Base-by-base conservation (phyloP, 2,113 vertebrate genomes). In the Festucalex cinctus region DNA sequence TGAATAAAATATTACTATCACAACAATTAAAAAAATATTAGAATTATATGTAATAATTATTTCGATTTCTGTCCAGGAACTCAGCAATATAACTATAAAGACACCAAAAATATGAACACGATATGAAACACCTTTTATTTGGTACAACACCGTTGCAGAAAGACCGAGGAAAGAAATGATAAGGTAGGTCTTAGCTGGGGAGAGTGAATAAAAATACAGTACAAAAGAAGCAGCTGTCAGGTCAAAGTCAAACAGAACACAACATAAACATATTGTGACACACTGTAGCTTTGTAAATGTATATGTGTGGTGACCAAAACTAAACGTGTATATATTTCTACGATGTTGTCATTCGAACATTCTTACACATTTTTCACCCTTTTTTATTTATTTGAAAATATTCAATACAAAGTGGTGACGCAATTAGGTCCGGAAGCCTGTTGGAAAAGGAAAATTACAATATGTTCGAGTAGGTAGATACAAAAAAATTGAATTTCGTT, bases 121-220 rank as follows among this genome's bases (percentile, higher is more conserved):
- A 84, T 75, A 81, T 49, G 51, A 80, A 84, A 73, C 69, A 37
- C 66, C 70, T 85, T 83, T 77, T 76, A 81, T 83, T 53, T 68
- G 69, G 68, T 70, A 72, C 61, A 83, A 70, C 79, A 81, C 63
- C 78, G 65, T 46, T 46, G 43, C 16, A 14, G 43, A 46, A 19
- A 46, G 43, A 17, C 16, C 13, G 72, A 28, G 24, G 24, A 24
- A 16, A 26, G 13, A 26, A 26, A 32, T 32, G 14, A 56, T 13
- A 24, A 8, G 53, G 3, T 16, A 14, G 13, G 26, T 14, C 2
- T 28, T 16, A 17, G 2, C 8, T 8, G 16, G 54, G 26, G 6
- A 3, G n/a, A 0, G 2, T 17, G 6, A 54, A 26, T 26, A 26
- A 83, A 83, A 85, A 86, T 73, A 80, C 74, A 83, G 20, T 49